Evolutionary conservation across 2,113 vertebrate species (phyloP), one percentile per base, ranked within the genome.

Genomic region (Dicentrarchus labrax): DNA sequence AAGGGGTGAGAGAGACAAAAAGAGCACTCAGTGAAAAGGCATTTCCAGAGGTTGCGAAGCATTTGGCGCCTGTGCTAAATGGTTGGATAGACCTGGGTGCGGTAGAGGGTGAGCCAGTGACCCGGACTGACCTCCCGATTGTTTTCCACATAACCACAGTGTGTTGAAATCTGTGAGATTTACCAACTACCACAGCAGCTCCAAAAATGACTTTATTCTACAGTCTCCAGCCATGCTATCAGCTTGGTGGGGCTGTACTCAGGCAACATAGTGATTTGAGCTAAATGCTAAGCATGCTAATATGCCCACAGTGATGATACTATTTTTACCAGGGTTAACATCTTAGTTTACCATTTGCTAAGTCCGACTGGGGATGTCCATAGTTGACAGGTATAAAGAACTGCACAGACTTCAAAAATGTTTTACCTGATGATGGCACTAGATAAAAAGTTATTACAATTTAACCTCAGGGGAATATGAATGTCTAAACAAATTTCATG

Each of bases 31-130:
- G 76, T 54, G 24, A 73, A 60, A 69, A 89, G 86, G 81, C 83
- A 78, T 90, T 90, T 90, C 80, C 80, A 91, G 81, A 79, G 89
- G 83, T 78, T 75, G 83, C 62, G 9, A 85, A 89, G 89, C 41
- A 62, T 81, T 87, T 86, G 90, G 88, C 48, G 45, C 65, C 72
- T 43, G 8, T 13, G n/a, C 53, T 72, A 21, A 79, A 68, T 53
- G 69, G 50, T 30, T 72, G 80, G 77, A 80, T 70, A 60, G 56
- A 67, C 84, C 79, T 45, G 62, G 74, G 88, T 50, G 60, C 72
- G 66, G 72, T 5, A 8, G 38, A 66, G 56, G 81, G 72, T 41
- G 61, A 84, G 77, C 64, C 76, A 45, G 62, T 70, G 78, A 88
- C 87, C 87, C 76, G 2, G 24, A 8, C 43, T 78, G 76, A 88